phyloP scores from a whole-genome alignment of 2,888 invertebrate genomes.

The Tanypteryx hageni region DNA sequence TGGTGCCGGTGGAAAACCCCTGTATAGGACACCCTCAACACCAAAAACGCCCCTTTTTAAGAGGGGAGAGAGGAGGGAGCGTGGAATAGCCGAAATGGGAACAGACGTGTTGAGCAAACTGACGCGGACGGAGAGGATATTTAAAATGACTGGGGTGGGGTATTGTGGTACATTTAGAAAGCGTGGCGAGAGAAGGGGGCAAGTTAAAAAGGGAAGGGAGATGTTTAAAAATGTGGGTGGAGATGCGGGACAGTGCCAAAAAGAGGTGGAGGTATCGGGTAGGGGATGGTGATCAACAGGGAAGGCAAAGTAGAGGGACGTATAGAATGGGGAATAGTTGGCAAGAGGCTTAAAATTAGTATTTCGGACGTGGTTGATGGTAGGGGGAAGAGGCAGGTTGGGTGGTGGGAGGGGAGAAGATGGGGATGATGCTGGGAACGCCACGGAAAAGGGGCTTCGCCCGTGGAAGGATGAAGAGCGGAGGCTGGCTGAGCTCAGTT shows the following conservation, averaged over 20 bases:
- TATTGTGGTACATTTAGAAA: background rate
- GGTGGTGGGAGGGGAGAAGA: background rate
- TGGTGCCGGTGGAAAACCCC: background rate
- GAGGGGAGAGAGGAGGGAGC: background rate
- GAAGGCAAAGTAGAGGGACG: background rate
- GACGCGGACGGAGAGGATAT: background rate
- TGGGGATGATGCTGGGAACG: background rate
- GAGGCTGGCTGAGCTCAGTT: background rate
- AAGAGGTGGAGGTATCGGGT: background rate
- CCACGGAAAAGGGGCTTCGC: background rate
- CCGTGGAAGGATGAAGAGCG: background rate
- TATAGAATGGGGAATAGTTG: background rate
- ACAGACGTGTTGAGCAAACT: constrained; percentile 18
- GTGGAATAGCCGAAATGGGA: constrained; percentile 5
- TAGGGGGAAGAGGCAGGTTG: background rate
- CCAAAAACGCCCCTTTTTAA: background rate
- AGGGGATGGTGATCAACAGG: background rate
- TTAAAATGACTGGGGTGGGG: background rate
- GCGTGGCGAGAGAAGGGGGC: background rate
- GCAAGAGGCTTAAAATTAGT: constrained; percentile 48
- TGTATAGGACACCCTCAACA: background rate
- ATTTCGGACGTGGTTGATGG: constrained; percentile 4
- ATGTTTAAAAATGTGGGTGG: background rate
- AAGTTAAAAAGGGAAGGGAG: background rate
- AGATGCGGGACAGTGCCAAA: background rate